Evolutionary conservation across 2,888 invertebrate species (phyloP).

Genomic region (Saturnia japonica): DNA sequence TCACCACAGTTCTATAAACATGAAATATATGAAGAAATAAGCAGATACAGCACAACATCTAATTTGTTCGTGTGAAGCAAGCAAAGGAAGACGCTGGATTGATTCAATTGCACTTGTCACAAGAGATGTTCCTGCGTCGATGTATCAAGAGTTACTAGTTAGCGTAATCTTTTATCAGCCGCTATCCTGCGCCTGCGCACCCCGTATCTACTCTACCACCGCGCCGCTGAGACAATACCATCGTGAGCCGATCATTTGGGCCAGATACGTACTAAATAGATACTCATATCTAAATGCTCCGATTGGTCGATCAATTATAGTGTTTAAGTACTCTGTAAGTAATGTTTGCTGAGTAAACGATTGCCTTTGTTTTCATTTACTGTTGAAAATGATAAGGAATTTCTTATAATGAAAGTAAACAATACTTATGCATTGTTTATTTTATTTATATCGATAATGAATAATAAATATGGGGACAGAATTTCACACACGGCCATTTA

Average conservation of each 20-base stretch:
- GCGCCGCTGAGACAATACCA: conserved; percentile 60
- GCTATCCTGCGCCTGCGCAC: conserved; percentile 53
- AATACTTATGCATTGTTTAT: conserved; percentile 14
- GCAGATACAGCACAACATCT: conserved; percentile 10
- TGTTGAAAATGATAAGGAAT: conserved; percentile 34
- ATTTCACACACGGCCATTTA: too few species aligned
- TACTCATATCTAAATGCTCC: conserved; percentile 61
- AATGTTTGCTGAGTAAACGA: conserved; percentile 53
- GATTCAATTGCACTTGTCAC: conserved; percentile 61
- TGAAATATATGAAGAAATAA: neutral
- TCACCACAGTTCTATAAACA: conserved; percentile 15
- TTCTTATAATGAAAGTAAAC: conserved; percentile 31
- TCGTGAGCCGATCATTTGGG: conserved; percentile 53
- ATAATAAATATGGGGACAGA: too few species aligned
- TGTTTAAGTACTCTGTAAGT: conserved; percentile 59
- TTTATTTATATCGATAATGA: neutral
- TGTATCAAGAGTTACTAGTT: conserved; percentile 71
- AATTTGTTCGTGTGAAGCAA: conserved; percentile 12
- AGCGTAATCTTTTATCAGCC: conserved; percentile 75
- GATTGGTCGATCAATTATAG: conserved; percentile 64
- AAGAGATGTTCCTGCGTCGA: conserved; percentile 56
- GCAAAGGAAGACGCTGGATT: conserved; percentile 72
- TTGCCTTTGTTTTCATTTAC: conserved; percentile 57
- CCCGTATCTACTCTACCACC: conserved; percentile 48
- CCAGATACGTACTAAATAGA: conserved; percentile 49